These are phyloP conservation scores for Xestia rhomboidea DNA, from an alignment of 2,888 invertebrate species.

Conservation along the genomic window DNA sequence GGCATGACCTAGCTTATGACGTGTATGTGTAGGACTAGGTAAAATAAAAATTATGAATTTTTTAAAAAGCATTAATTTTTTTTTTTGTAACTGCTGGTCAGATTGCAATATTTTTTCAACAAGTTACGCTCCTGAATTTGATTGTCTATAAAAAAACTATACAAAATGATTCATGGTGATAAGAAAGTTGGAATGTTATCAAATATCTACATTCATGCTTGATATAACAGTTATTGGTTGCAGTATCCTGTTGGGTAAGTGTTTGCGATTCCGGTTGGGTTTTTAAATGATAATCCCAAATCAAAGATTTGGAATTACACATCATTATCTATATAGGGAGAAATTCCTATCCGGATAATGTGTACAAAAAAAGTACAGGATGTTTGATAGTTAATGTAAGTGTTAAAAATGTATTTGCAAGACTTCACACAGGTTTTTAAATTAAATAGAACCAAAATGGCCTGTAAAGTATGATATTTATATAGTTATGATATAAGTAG, in stretches of 20 bases:
- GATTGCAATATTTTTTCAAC: not conserved
- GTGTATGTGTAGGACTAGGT: not conserved
- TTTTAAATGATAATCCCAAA: not conserved
- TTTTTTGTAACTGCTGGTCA: not conserved
- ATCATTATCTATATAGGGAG: not conserved
- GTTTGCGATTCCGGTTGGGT: not conserved
- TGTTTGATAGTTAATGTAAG: not conserved
- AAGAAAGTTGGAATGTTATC: constrained; percentile 45
- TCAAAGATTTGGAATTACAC: not conserved
- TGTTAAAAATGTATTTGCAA: not conserved
- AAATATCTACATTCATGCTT: constrained; percentile 48
- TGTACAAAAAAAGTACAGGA: not conserved
- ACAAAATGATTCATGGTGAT: constrained; percentile 39
- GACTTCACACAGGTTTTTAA: not conserved
- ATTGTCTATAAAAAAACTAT: constrained; percentile 15
- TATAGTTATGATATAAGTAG: not conserved
- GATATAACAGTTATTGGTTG: constrained; percentile 35
- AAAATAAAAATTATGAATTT: not conserved
- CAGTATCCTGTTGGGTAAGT: constrained; percentile 35
- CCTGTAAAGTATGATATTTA: not conserved
- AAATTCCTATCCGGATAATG: not conserved
- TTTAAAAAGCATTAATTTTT: not conserved
- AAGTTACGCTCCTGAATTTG: not conserved
- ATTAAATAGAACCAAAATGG: not conserved
- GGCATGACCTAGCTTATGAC: not conserved